Base-by-base conservation (phyloP, 2,888 invertebrate genomes). In the Caenorhabditis sulstoni region DNA sequence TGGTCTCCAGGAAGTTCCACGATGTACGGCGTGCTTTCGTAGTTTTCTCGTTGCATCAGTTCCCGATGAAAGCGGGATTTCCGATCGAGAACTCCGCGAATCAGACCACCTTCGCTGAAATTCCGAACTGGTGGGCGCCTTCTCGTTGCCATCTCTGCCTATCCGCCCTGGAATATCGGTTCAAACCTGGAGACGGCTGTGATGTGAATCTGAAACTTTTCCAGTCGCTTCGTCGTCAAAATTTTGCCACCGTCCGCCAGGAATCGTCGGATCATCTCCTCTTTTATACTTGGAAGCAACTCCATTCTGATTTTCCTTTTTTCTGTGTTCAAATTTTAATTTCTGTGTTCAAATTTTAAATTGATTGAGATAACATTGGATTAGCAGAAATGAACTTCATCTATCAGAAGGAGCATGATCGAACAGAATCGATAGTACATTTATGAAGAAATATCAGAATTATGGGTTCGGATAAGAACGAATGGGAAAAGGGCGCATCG, bases 1-100 rank as follows among this genome's bases (percentile, higher is more conserved):
- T 76, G 68, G 22, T 77, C 77, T 2, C 23, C 39, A 0, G 78
- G 73, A 11, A 73, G 37, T 41, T 79, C 78, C 1, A 73, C 66
- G 3, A 79, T 79, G 22, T 73, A 73, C 1, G 78, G 78, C 14
- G 78, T 67, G 29, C 29, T 29, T 12, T 66, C 49, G 35, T 55
- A 59, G 23, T 49, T 58, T 12, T 64, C 65, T 1, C 65, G 61
- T 12, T 61, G 59, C 44, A 74, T 39, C 20, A 67, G 35, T 49
- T 67, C 75, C 37, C 67, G 45, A 29, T 53, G 18, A 0, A 75
- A 37, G 9, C 75, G 50, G 1, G 75, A 67, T 35, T 67, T 66
- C 20, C 61, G 66, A 49, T 61, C 67, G 20, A 75, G 47, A 20
- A 70, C 57, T 41, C 64, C 68, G 4, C 66, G 55, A 3, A 66